Conservation (phyloP, 2,888 invertebrate genomes). For the Smittia aterrima region DNA sequence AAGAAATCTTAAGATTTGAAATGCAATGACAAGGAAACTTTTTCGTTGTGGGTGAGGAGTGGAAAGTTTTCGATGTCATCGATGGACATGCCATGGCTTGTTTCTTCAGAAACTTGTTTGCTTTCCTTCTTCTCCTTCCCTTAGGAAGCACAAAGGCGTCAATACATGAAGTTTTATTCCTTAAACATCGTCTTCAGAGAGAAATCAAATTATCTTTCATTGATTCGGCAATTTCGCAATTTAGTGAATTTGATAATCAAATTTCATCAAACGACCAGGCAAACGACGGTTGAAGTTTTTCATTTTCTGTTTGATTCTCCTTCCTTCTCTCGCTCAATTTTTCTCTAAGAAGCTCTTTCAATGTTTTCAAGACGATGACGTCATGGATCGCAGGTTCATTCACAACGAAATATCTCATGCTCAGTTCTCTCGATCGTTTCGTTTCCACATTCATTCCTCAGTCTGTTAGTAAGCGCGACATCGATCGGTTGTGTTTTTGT, state of each 20-base stretch:
- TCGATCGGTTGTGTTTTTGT: conserved; percentile 30
- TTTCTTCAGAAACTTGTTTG: background rate
- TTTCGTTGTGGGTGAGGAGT: no score
- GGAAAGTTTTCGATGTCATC: no score
- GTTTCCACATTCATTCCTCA: background rate
- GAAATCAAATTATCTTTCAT: no score
- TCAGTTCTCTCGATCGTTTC: background rate
- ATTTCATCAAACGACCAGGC: no score
- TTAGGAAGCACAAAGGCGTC: background rate
- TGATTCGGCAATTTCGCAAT: no score
- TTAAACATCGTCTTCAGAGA: no score
- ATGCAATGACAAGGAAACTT: no score
- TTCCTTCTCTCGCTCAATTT: background rate
- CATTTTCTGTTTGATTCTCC: background rate
- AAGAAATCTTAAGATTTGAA: no score
- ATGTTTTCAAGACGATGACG: conserved; percentile 8
- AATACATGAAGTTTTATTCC: background rate
- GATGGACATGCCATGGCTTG: no score
- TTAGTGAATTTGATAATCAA: no score
- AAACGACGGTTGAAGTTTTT: background rate
- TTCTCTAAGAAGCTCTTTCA: background rate
- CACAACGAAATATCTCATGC: conserved; percentile 10
- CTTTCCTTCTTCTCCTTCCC: background rate
- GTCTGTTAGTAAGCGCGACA: background rate
- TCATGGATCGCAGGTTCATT: conserved; percentile 32